Evolutionary conservation across 2,797 vertebrate species (phyloP), one percentile per base, ranked within the genome.

Genomic region (Hylomyscus alleni): DNA sequence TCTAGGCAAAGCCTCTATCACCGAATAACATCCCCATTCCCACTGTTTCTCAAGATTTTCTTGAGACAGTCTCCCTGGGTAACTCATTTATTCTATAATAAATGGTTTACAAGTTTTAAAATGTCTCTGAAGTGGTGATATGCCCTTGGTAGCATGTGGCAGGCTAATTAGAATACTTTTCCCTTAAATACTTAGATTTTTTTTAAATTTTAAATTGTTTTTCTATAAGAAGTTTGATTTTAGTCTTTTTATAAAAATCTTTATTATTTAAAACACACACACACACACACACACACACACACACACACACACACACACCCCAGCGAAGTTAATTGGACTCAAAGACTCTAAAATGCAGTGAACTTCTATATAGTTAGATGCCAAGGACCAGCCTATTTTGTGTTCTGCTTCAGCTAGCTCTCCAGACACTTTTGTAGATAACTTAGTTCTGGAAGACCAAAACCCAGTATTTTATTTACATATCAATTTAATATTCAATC

Each of bases 111-210:
- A 56, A 52, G 54, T 44, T 91, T 92, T 83, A 58, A 90, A 94
- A 24, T 31, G 69, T 40, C 20, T 34, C 56, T 82, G 10, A 87
- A 54, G n/a, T 93, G 83, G 17, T 78, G 22, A 19, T 76, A 24
- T 80, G 50, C 82, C 52, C 93, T 89, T 91, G 75, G 15, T 83
- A 76, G 69, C 12, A 80, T 50, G 2, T 24, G 69, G 13, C 34
- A 73, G 50, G 37, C 86, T 92, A 94, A 58, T 89, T 80, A 81
- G n/a, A 82, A 72, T 37, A 62, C 76, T 62, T 85, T 81, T 60
- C 82, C 75, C 72, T 89, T 89, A 90, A n/a, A 92, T 15, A 15
- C 31, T 24, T 62, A 44, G 40, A 10, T 3, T 47, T 67, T 85
- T 69, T n/a, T 67, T 17, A 3, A 7, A 75, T 13, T 22, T 62